phyloP scores from a whole-genome alignment of 2,113 vertebrate genomes.

The Chelonoidis abingdonii region DNA sequence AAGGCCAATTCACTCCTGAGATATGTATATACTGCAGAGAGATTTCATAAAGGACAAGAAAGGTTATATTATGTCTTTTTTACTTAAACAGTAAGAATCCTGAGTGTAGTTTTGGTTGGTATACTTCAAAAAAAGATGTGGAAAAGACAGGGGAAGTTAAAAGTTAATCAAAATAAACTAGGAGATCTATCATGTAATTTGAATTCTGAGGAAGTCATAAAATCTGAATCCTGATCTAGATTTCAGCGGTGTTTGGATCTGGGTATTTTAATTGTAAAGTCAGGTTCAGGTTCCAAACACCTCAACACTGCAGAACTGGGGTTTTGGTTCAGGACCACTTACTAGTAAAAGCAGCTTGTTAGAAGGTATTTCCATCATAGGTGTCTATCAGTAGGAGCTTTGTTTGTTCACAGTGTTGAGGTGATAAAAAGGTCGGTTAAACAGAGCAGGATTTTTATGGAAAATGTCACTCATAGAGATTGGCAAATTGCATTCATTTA shows the following conservation, averaged over 20 bases:
- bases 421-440: conserved; percentile 3
- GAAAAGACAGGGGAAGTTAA: not conserved
- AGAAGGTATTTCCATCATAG: not conserved
- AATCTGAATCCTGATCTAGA: not conserved
- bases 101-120: not conserved
- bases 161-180: not conserved
- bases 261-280: not conserved
- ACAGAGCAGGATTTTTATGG: not conserved
- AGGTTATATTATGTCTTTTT: not conserved
- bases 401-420: conserved; percentile 25
- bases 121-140: not conserved
- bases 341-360: conserved; percentile 6
- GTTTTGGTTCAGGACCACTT: not conserved
- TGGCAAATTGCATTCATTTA: not conserved
- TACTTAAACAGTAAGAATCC: conserved; percentile 11
- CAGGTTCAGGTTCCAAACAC: not conserved
- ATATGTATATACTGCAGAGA: not conserved
- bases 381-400: not conserved
- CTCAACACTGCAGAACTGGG: not conserved
- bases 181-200: not conserved
- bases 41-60: not conserved
- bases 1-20: not conserved
- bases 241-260: not conserved
- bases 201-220: not conserved
- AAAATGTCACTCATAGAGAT: conserved; percentile 1